A percentile compares a stretch with the other conserved stretches of the same genome.
Conservation (phyloP, 2,113 vertebrate species). For the Muscicapa adusta region DNA sequence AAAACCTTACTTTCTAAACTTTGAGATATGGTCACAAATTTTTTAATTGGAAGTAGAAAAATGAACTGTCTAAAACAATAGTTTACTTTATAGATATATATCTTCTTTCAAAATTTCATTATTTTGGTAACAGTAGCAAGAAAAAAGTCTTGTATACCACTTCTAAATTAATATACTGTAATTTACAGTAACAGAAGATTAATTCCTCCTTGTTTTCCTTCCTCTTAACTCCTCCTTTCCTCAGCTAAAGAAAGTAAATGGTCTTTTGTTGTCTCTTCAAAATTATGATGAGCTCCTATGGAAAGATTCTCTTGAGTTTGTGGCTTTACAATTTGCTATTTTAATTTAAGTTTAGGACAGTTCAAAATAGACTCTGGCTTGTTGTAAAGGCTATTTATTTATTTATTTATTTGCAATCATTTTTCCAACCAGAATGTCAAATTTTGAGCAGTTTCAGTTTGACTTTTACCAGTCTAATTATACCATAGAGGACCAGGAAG, state of each 20-base stretch:
- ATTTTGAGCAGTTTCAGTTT: conserved; percentile 74
- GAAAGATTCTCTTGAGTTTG: background rate
- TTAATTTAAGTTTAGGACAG: background rate
- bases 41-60: background rate
- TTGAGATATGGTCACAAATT: background rate
- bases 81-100: background rate
- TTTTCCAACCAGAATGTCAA: conserved; percentile 75
- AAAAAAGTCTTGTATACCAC: background rate
- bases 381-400: background rate
- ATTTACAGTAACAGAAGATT: background rate
- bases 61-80: background rate
- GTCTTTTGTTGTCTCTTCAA: background rate
- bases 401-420: background rate
- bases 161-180: background rate
- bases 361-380: background rate
- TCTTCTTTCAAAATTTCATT: background rate
- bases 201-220: background rate
- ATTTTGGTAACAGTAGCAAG: background rate
- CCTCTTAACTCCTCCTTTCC: background rate
- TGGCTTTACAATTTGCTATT: background rate
- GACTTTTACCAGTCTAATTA: conserved; percentile 89
- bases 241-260: background rate
- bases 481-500: conserved; percentile 74
- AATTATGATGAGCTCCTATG: background rate
- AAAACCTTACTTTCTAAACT: background rate